Percentiles rank a stretch among this genome's conserved stretches.
phyloP scores from a whole-genome alignment of 2,113 vertebrate species.

The Hemibagrus wyckioides region DNA sequence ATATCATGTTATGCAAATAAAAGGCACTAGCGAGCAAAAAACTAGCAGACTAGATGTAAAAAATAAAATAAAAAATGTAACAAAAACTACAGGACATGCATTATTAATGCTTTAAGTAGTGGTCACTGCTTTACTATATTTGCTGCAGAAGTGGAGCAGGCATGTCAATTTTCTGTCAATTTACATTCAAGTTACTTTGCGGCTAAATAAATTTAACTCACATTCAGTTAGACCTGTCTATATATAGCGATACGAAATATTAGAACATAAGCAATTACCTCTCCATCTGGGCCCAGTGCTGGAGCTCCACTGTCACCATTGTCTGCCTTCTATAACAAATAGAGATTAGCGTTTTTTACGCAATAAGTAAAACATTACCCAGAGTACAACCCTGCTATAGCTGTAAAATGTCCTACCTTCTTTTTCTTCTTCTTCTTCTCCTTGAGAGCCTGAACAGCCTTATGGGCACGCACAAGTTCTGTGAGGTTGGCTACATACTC shows the following conservation, averaged over 20 bases:
- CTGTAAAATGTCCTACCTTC: constrained; percentile 2
- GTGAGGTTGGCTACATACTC: constrained; percentile 98
- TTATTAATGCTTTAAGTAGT: neutral
- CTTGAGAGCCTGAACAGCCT: constrained; percentile 92
- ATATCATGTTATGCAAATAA: neutral
- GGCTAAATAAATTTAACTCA: neutral
- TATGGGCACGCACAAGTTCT: constrained; percentile 92
- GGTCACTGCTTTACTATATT: neutral
- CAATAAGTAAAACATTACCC: neutral
- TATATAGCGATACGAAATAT: neutral
- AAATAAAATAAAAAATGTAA: neutral
- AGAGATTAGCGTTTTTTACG: neutral
- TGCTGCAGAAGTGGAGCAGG: neutral
- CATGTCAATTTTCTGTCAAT: neutral
- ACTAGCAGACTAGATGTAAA: neutral
- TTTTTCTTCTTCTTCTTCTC: constrained; percentile 99
- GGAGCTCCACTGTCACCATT: constrained; percentile 76
- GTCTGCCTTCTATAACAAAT: constrained; percentile 80
- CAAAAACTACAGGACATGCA: neutral
- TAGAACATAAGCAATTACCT: constrained; percentile 70
- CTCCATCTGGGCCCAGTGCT: constrained; percentile 86
- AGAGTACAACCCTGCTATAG: neutral
- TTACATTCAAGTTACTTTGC: neutral
- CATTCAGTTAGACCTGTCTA: neutral
- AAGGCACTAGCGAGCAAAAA: neutral